These are phyloP conservation scores for Drosophila phalerata DNA, from an alignment of 2,888 invertebrate species.

Conservation along the genomic window DNA sequence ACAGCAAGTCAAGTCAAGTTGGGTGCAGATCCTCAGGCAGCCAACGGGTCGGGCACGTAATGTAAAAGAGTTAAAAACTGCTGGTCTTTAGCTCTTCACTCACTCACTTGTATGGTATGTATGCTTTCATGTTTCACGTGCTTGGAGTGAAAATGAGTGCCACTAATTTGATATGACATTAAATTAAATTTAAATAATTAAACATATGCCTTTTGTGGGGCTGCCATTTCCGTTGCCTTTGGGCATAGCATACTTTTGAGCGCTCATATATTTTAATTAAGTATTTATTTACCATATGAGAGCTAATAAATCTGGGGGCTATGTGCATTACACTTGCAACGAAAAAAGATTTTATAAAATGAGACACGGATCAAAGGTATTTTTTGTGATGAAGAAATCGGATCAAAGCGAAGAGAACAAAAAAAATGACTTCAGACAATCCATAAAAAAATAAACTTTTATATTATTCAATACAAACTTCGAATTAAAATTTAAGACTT, in stretches of 20 bases:
- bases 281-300: constrained; percentile 47
- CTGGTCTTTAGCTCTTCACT: constrained; percentile 37
- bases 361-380: constrained; percentile 28
- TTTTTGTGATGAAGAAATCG: constrained; percentile 4
- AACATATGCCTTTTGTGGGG: constrained; percentile 59
- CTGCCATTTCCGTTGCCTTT: constrained; percentile 17
- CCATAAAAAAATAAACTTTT: background rate
- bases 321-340: constrained; percentile 7
- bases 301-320: background rate
- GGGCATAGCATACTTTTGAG: constrained; percentile 63
- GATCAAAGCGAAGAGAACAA: constrained; percentile 3
- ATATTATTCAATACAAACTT: background rate
- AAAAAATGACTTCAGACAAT: no score
- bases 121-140: constrained; percentile 50
- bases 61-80: constrained; percentile 65
- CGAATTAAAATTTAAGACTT: background rate
- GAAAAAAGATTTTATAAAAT: background rate
- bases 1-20: constrained; percentile 9
- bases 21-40: constrained; percentile 9
- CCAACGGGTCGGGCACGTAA: constrained; percentile 45
- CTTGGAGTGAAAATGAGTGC: constrained; percentile 69
- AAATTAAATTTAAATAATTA: constrained; percentile 80
- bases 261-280: constrained; percentile 45
- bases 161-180: constrained; percentile 76
- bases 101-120: background rate